These are phyloP conservation scores for Manis javanica DNA, from an alignment of 2,797 vertebrate genomes.

Conservation along the genomic window DNA sequence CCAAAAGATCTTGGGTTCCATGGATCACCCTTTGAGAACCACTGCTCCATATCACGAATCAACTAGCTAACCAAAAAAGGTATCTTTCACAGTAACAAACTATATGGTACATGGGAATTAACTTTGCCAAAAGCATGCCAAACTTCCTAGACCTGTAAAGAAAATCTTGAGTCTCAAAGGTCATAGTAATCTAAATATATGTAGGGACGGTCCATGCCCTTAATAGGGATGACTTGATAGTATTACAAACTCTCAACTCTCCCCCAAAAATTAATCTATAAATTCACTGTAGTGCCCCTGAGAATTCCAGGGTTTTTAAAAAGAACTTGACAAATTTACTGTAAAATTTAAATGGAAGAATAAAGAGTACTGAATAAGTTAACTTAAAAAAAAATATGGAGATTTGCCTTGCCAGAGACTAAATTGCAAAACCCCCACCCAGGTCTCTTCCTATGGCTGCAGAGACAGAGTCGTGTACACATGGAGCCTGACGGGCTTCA, in stretches of 20 bases:
- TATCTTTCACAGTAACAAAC: not conserved
- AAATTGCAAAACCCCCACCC: not conserved
- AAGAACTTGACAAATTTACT: not conserved
- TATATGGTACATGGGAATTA: not conserved
- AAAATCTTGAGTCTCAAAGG: not conserved
- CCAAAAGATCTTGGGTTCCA: not conserved
- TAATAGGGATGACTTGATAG: not conserved
- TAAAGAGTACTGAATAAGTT: not conserved
- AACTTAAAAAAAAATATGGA: not conserved
- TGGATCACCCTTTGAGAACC: not conserved
- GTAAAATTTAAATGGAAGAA: not conserved
- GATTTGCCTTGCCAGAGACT: not conserved
- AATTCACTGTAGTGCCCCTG: not conserved
- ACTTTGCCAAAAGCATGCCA: not conserved
- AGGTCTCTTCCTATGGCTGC: not conserved
- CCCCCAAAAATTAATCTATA: not conserved
- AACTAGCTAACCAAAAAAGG: not conserved
- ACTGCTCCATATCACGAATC: not conserved
- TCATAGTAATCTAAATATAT: not conserved
- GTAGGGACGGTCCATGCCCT: not conserved
- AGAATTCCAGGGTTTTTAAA: not conserved
- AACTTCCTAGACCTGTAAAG: not conserved
- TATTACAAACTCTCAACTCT: not conserved
- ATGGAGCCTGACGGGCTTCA: not conserved
- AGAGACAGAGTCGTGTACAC: not conserved